Conservation (phyloP, 2,888 invertebrate species). For the Polylopha cassiicola region DNA sequence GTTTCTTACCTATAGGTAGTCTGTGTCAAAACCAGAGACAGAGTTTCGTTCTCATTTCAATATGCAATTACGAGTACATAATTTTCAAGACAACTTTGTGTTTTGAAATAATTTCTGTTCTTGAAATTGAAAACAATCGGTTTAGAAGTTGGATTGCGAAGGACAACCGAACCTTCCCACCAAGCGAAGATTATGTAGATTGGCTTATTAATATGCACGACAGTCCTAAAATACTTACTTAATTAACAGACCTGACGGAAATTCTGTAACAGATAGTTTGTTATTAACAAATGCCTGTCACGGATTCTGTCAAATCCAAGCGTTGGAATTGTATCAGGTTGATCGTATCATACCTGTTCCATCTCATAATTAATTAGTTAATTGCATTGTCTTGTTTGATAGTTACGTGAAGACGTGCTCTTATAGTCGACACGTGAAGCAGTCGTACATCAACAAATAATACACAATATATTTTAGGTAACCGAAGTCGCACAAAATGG, state of each 20-base stretch:
- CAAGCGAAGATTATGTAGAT: constrained; percentile 33
- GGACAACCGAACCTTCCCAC: constrained; percentile 22
- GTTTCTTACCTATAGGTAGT: too few species aligned
- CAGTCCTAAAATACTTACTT: constrained; percentile 26
- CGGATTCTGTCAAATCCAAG: constrained; percentile 18
- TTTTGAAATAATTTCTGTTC: constrained; percentile 19
- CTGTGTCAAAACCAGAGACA: too few species aligned
- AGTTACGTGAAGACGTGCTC: too few species aligned
- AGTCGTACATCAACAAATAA: too few species aligned
- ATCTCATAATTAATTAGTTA: constrained; percentile 4
- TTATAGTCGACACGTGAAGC: too few species aligned
- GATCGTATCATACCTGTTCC: constrained; percentile 14
- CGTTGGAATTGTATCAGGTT: constrained; percentile 11
- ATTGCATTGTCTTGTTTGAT: constrained; percentile 6
- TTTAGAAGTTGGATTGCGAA: constrained; percentile 9
- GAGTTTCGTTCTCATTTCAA: too few species aligned
- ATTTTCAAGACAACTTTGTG: constrained; percentile 14
- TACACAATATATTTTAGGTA: too few species aligned
- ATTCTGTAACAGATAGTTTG: constrained; percentile 21
- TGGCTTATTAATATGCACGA: constrained; percentile 27
- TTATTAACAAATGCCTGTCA: constrained; percentile 15
- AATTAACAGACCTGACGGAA: constrained; percentile 24
- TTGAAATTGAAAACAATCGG: constrained; percentile 22
- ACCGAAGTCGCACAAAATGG: too few species aligned
- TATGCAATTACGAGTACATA: constrained; percentile 7